Evolutionary conservation across 2,888 invertebrate species (phyloP).

Genomic region (Choreutis nemorana): DNA sequence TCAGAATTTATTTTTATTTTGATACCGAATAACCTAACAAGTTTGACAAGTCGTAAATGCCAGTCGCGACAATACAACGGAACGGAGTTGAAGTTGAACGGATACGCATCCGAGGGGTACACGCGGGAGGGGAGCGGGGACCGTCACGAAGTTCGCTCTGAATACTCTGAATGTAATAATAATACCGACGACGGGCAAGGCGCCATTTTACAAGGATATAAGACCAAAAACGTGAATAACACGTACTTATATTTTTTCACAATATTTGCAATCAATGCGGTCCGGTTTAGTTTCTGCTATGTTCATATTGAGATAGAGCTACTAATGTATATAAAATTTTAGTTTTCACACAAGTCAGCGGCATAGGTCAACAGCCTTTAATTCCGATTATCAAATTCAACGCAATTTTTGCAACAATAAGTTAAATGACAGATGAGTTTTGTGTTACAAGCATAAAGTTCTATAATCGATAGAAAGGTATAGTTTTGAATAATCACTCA

Average conservation of each 20-base stretch:
- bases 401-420: conserved; percentile 32
- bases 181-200: conserved; percentile 53
- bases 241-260: no score
- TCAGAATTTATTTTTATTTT: conserved; percentile 28
- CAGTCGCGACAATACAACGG: conserved; percentile 48
- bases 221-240: conserved; percentile 55
- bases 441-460: no score
- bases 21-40: conserved; percentile 55
- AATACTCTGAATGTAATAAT: conserved; percentile 63
- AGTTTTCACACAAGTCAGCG: no score
- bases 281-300: no score
- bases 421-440: conserved; percentile 6
- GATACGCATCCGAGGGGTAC: conserved; percentile 62
- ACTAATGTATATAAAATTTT: no score
- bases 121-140: conserved; percentile 43
- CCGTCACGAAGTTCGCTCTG: conserved; percentile 65
- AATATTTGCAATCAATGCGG: no score
- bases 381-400: conserved; percentile 47
- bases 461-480: no score
- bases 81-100: no score
- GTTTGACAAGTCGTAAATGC: conserved; percentile 62
- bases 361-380: conserved; percentile 58
- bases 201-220: conserved; percentile 66
- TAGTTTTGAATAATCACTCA: no score
- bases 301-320: no score